Conservation (phyloP, 2,113 vertebrate genomes). For the Lampris megalopsis region DNA sequence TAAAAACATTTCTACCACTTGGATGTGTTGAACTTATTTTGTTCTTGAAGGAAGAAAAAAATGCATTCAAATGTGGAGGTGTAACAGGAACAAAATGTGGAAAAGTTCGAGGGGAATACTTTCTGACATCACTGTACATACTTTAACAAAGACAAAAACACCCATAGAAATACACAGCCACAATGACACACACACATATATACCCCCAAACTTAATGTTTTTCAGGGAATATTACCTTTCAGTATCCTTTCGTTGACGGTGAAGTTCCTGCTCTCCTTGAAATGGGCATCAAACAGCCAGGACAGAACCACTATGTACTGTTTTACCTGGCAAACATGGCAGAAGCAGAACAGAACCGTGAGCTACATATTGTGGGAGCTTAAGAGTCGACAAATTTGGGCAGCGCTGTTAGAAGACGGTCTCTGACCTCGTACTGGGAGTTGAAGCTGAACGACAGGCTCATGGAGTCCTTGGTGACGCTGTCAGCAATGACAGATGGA, state of each 20-base stretch:
- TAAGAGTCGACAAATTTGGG: too few relatives aligned
- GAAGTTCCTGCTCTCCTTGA: slow-evolving; percentile 90
- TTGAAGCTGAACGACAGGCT: slow-evolving; percentile 87
- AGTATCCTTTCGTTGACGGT: slow-evolving; percentile 80
- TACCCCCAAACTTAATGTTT: too few relatives aligned
- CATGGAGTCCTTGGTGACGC: slow-evolving; percentile 82
- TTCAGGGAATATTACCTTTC: slow-evolving; percentile 79
- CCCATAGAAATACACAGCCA: not conserved
- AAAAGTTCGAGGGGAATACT: too few relatives aligned
- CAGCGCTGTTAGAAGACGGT: not conserved
- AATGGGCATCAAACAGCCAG: slow-evolving; percentile 93
- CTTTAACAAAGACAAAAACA: too few relatives aligned
- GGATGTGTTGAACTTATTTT: too few relatives aligned
- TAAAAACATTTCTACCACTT: too few relatives aligned
- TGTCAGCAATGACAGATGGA: slow-evolving; percentile 86
- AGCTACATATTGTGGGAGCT: not conserved
- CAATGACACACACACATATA: not conserved
- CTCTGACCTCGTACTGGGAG: slow-evolving; percentile 84
- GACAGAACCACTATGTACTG: slow-evolving; percentile 89
- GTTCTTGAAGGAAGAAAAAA: too few relatives aligned
- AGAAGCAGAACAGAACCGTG: not conserved
- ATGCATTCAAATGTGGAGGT: too few relatives aligned
- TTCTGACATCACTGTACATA: too few relatives aligned
- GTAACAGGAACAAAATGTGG: too few relatives aligned
- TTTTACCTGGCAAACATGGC: slow-evolving; percentile 79